A percentile compares a stretch with the other conserved stretches of the same genome.
phyloP scores from a whole-genome alignment of 1,140 invertebrate species.

The Ips nitidus region DNA sequence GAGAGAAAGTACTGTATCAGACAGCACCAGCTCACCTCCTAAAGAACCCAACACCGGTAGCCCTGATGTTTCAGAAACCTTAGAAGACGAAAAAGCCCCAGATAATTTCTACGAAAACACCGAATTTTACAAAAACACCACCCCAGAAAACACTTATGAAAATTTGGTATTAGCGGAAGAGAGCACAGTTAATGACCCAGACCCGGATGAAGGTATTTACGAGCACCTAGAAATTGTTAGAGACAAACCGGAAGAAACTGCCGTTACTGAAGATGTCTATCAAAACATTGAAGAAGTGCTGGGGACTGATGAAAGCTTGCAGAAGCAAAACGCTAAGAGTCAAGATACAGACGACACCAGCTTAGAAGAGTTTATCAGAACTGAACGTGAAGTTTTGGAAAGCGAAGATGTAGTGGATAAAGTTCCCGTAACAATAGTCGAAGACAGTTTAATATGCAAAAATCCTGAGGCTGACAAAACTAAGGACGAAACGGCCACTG shows the following conservation, averaged over 20 bases:
- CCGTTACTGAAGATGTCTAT: conserved; percentile 27
- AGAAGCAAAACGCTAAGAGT: background rate
- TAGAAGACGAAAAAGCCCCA: conserved; percentile 22
- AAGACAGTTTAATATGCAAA: background rate
- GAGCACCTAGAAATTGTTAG: conserved; percentile 22
- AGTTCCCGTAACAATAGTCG: background rate
- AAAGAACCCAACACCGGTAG: conserved; percentile 27
- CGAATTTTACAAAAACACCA: conserved; percentile 29
- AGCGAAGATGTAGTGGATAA: conserved; percentile 7
- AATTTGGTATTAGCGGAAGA: conserved; percentile 31
- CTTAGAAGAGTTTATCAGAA: conserved; percentile 32
- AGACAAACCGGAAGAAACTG: conserved; percentile 11
- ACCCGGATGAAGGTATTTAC: conserved; percentile 31
- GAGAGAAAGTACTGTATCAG: conserved; percentile 38
- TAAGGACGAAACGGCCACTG: background rate
- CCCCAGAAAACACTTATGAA: conserved; percentile 41
- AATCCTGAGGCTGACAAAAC: background rate
- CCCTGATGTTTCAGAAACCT: conserved; percentile 18
- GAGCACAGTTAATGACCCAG: conserved; percentile 2
- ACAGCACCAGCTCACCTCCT: conserved; percentile 23
- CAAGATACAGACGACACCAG: conserved; percentile 26
- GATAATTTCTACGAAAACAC: conserved; percentile 42
- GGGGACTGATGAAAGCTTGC: background rate
- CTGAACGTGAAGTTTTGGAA: conserved; percentile 23
- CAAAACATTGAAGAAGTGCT: conserved; percentile 37